phyloP scores from a whole-genome alignment of 2,888 invertebrate genomes.

The Athalia circularis region DNA sequence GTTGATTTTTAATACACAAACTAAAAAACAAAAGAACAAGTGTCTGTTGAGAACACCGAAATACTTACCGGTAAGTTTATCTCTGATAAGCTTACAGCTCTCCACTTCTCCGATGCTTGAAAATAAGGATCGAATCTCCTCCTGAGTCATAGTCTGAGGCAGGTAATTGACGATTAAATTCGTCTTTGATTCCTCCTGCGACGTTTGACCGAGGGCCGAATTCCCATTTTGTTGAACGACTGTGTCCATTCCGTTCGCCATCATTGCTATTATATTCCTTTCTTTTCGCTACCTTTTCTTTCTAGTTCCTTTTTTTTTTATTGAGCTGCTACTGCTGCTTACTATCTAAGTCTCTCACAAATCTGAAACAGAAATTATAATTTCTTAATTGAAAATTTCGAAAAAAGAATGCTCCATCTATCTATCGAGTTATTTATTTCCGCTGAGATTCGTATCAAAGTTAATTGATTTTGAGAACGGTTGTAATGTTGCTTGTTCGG shows the following conservation, averaged over 20 bases:
- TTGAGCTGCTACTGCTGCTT: constrained; percentile 1
- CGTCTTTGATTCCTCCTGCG: constrained; percentile 92
- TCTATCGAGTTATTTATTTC: too few species aligned
- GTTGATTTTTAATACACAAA: constrained; percentile 8
- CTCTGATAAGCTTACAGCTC: constrained; percentile 98
- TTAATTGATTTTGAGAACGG: too few species aligned
- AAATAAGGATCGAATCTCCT: constrained; percentile 98
- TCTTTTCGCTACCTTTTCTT: background rate
- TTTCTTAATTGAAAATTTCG: too few species aligned
- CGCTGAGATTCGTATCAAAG: too few species aligned
- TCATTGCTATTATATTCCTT: constrained; percentile 76
- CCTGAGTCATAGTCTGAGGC: constrained; percentile 99
- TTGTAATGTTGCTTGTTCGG: too few species aligned
- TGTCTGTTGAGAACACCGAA: background rate
- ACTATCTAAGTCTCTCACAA: constrained; percentile 28
- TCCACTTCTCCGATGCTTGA: constrained; percentile 99
- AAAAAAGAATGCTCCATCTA: too few species aligned
- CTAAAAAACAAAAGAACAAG: background rate
- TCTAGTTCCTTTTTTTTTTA: background rate
- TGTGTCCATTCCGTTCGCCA: constrained; percentile 90
- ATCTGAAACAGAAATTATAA: constrained; percentile 7
- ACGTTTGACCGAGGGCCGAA: constrained; percentile 79
- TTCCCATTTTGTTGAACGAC: constrained; percentile 91
- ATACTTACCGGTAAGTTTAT: constrained; percentile 93
- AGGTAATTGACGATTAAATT: constrained; percentile 99